Evolutionary conservation across 53 echinoderm and acorn worm genomes (phyloP), one percentile per base, ranked within the genome.

Genomic region (Echinarachnius parma): DNA sequence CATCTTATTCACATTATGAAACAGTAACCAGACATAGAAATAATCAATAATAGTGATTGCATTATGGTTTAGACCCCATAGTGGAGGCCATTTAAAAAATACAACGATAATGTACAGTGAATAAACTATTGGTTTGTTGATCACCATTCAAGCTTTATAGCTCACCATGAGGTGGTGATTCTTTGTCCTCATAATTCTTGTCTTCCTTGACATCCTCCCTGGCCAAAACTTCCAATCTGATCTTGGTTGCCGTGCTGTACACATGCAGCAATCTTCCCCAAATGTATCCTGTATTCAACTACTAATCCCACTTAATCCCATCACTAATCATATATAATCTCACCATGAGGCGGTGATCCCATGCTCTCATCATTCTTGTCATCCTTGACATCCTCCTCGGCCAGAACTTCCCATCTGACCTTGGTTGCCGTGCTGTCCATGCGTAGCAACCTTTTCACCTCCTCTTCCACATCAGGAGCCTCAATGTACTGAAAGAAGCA

Each of bases 381-480:
- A 67, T 98, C 98, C 59, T 98, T 98, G 16, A 85, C 61, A 31
- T 98, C 98, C 75, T 98, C 91, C 62, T 95, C 96, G 34, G 88
- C 91, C 27, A 98, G 71, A 4, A 98, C 89, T 50, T 98, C 98
- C 91, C 91, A 98, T 45, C 89, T 84, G 10, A 95, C 84, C 82
- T 86, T 89, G 82, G 87, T 90, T 4, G 95, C 95, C 0, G 89
- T 89, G 64, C 90, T 95, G 84, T 95, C 95, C 90, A 95, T 89
- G 15, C 95, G 75, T 20, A 95, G 82, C 25, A 95, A 55, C 44
- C 95, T 81, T 53, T 95, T 95, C 33, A 95, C 95, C 60, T 95
- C 95, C 48, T 95, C 90, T 64, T 95, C 95, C 0, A 89, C 87
- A 78, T 95, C 95, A 11, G 95, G 90, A n/a, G 90, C 87, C 46